A percentile compares a stretch with the other conserved stretches of the same genome.
These are phyloP conservation scores for Mystacides longicornis DNA, from an alignment of 2,888 invertebrate genomes.

Conservation along the genomic window DNA sequence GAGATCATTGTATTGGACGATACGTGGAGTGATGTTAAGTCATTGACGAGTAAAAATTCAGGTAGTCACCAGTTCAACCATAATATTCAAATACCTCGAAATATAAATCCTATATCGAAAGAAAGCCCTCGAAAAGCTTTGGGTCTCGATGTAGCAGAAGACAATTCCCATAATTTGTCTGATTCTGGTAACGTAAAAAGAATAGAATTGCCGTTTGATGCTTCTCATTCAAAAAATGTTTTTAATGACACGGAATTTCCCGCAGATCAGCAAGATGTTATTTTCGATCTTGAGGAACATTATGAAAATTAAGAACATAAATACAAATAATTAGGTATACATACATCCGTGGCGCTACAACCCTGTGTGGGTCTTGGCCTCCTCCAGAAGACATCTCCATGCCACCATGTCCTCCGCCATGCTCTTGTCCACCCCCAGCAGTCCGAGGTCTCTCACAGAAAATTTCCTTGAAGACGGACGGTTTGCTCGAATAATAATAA, in stretches of 20 bases:
- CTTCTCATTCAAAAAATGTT: slow-evolving; percentile 12
- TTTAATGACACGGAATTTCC: slow-evolving; percentile 8
- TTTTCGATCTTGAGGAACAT: neutral
- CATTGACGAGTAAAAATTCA: slow-evolving; percentile 10
- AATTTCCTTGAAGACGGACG: too few relatives aligned
- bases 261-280: slow-evolving; percentile 1
- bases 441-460: too few relatives aligned
- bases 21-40: slow-evolving; percentile 20
- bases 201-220: slow-evolving; percentile 15
- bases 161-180: slow-evolving; percentile 13
- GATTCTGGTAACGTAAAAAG: slow-evolving; percentile 17
- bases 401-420: too few relatives aligned
- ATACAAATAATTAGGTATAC: too few relatives aligned
- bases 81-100: neutral
- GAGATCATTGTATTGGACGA: slow-evolving; percentile 20
- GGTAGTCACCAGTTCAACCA: slow-evolving; percentile 5
- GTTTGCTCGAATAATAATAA: too few relatives aligned
- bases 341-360: too few relatives aligned
- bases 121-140: slow-evolving; percentile 20
- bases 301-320: neutral
- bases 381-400: too few relatives aligned
- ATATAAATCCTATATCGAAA: slow-evolving; percentile 9
- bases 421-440: too few relatives aligned
- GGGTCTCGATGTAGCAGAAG: slow-evolving; percentile 17
- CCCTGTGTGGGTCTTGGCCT: too few relatives aligned